Conservation (phyloP, 2,113 vertebrate genomes). For the Sclerurus mexicanus region DNA sequence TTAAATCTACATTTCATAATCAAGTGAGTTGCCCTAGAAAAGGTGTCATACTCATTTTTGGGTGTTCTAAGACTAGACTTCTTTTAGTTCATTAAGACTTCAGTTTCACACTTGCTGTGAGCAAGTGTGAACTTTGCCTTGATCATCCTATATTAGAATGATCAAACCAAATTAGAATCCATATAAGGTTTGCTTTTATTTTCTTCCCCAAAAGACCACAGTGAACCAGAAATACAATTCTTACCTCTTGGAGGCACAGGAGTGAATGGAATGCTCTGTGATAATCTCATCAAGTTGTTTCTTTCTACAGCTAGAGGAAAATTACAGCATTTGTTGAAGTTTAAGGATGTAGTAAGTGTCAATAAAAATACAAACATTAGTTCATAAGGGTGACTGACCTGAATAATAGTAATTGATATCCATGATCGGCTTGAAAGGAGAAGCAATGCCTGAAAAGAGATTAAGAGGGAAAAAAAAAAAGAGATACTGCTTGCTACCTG, state of each 20-base stretch:
- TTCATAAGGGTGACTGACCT: constrained; percentile 76
- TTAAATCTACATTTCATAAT: background rate
- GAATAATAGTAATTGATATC: constrained; percentile 96
- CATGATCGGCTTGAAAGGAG: constrained; percentile 94
- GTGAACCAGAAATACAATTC: background rate
- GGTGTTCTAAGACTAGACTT: background rate
- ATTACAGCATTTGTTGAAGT: constrained; percentile 15
- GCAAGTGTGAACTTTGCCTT: background rate
- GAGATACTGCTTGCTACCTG: background rate
- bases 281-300: constrained; percentile 98
- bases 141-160: background rate
- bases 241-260: constrained; percentile 97
- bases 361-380: background rate
- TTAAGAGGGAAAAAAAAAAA: background rate
- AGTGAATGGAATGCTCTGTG: constrained; percentile 97
- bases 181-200: background rate
- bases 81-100: background rate
- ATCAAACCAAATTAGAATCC: background rate
- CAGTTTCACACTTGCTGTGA: background rate
- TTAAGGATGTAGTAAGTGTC: background rate
- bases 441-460: constrained; percentile 86
- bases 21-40: background rate
- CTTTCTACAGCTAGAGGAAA: constrained; percentile 90
- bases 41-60: background rate
- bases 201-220: background rate